phyloP scores from a whole-genome alignment of 2,888 invertebrate species.

The Ennomos erosarius region DNA sequence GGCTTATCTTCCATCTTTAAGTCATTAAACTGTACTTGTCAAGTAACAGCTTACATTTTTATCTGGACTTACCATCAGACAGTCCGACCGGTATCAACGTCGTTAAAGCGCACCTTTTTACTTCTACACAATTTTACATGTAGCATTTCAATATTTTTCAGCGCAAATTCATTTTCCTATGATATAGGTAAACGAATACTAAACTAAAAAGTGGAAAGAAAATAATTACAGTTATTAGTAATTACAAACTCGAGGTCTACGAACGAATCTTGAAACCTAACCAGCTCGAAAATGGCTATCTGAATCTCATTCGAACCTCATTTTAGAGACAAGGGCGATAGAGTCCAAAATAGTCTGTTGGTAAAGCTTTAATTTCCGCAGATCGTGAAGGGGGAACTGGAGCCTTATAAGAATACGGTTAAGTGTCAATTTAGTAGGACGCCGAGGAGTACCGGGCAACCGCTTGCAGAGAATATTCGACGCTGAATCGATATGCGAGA shows the following conservation, averaged over 20 bases:
- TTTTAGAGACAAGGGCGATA: conserved; percentile 45
- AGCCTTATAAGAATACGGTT: conserved; percentile 53
- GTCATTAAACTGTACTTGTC: conserved; percentile 33
- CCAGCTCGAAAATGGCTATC: conserved; percentile 58
- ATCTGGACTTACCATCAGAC: conserved; percentile 34
- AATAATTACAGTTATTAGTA: conserved; percentile 71
- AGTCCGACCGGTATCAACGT: conserved; percentile 23
- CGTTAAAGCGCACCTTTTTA: conserved; percentile 24
- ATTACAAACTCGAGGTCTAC: conserved; percentile 67
- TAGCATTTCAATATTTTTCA: conserved; percentile 23
- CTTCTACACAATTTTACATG: no score
- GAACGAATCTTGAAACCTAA: conserved; percentile 64
- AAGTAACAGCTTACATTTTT: conserved; percentile 26
- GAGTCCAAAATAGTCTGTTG: conserved; percentile 56
- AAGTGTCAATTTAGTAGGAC: conserved; percentile 58
- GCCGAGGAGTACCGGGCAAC: conserved; percentile 33
- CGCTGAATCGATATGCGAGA: conserved; percentile 54
- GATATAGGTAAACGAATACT: conserved; percentile 49
- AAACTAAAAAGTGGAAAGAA: conserved; percentile 54
- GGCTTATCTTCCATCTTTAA: conserved; percentile 33
- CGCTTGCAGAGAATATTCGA: conserved; percentile 51
- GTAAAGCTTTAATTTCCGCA: conserved; percentile 51
- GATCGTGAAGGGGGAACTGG: conserved; percentile 50
- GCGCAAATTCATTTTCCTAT: conserved; percentile 38
- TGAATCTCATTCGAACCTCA: conserved; percentile 47